Conservation (phyloP, 1,140 invertebrate species). For the Myzus persicae region DNA sequence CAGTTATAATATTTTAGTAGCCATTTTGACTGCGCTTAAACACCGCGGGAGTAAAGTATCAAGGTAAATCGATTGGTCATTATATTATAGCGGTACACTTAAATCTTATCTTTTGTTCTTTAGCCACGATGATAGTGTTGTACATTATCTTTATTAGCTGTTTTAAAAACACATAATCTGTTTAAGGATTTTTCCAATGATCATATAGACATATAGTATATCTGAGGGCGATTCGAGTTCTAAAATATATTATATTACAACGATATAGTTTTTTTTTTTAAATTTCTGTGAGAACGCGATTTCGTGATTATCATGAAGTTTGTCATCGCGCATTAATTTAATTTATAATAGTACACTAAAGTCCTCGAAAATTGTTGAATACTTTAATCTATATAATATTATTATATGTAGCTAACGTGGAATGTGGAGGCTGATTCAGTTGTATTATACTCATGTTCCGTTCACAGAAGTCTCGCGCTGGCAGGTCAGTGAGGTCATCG, state of each 20-base stretch:
- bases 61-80: slow-evolving; percentile 7
- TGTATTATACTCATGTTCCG: neutral
- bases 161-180: neutral
- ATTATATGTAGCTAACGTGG: too few species aligned
- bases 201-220: neutral
- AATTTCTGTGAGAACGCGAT: neutral
- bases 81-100: neutral
- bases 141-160: neutral
- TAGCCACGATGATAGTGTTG: too few species aligned
- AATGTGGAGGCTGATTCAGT: neutral
- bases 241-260: neutral
- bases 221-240: neutral
- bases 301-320: neutral
- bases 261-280: neutral
- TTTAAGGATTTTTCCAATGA: neutral
- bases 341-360: neutral
- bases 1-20: too few species aligned
- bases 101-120: slow-evolving; percentile 6
- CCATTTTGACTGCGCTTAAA: neutral
- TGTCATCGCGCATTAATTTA: neutral
- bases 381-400: neutral
- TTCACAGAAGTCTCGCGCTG: too few species aligned
- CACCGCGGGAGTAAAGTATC: neutral
- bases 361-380: neutral
- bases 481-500: neutral